Conservation (phyloP, 2,888 invertebrate genomes). For the Rhorus exstirpatorius region DNA sequence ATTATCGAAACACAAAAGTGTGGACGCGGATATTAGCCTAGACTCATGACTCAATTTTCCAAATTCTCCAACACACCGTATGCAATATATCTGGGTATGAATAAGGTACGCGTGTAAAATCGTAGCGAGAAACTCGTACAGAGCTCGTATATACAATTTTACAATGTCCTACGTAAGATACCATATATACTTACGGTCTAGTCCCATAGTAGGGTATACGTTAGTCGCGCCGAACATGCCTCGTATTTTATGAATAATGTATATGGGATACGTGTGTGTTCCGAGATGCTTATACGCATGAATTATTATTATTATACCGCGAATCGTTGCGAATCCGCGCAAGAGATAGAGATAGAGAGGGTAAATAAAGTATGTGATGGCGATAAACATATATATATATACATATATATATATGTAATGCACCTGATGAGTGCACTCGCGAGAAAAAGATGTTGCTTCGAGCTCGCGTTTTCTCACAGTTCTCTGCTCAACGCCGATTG, state of each 20-base stretch:
- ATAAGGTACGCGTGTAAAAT: slow-evolving; percentile 50
- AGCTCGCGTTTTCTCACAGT: slow-evolving; percentile 63
- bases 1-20: too few relatives aligned
- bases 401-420: slow-evolving; percentile 2
- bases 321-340: slow-evolving; percentile 52
- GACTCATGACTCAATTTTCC: too few relatives aligned
- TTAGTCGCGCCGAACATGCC: slow-evolving; percentile 46
- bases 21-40: background rate
- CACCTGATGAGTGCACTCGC: slow-evolving; percentile 45
- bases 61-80: too few relatives aligned
- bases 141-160: slow-evolving; percentile 36
- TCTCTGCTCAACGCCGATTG: slow-evolving; percentile 57
- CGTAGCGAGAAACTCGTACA: slow-evolving; percentile 60
- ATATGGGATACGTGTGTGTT: slow-evolving; percentile 64
- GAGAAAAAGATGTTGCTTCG: slow-evolving; percentile 61
- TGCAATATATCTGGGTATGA: background rate
- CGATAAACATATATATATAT: slow-evolving; percentile 7
- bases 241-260: slow-evolving; percentile 68
- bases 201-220: slow-evolving; percentile 25
- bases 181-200: slow-evolving; percentile 37
- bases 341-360: slow-evolving; percentile 20
- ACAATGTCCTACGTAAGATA: slow-evolving; percentile 55
- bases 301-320: slow-evolving; percentile 47
- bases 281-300: slow-evolving; percentile 58
- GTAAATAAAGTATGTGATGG: slow-evolving; percentile 13